phyloP scores from a whole-genome alignment of 2,113 vertebrate genomes.

The Xenus cinereus region DNA sequence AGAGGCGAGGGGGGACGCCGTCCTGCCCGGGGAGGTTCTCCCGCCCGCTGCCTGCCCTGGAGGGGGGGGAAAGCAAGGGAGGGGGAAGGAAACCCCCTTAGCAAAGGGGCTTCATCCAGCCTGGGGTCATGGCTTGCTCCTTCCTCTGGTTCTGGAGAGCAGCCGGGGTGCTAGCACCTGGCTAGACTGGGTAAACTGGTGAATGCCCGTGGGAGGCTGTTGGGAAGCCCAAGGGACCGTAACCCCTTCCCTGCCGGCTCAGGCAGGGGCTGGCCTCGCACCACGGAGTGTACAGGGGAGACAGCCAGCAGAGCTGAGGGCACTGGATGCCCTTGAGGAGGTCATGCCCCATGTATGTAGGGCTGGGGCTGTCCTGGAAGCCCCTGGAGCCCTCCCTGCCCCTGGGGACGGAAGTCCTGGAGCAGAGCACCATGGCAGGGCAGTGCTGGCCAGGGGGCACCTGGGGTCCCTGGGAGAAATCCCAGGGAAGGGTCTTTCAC shows the following conservation, averaged over 20 bases:
- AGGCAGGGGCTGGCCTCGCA: background rate
- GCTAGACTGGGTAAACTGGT: background rate
- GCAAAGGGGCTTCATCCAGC: fast-evolving
- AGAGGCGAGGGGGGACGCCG: background rate
- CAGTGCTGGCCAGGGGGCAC: too few relatives aligned
- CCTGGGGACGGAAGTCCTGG: background rate
- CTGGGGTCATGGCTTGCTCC: background rate
- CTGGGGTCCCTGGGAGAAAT: background rate
- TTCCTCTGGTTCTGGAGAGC: background rate
- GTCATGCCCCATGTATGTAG: fast-evolving
- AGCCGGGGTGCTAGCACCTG: background rate
- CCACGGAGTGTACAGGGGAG: fast-evolving
- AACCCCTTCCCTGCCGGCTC: background rate
- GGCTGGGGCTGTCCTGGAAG: background rate
- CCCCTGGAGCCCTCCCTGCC: background rate
- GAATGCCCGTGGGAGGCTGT: fast-evolving
- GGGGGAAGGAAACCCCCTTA: background rate
- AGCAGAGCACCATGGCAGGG: background rate
- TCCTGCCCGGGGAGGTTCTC: background rate
- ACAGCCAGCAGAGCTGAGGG: background rate
- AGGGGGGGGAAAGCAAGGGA: fast-evolving
- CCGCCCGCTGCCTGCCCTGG: background rate
- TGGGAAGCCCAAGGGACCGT: background rate
- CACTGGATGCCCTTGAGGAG: background rate
- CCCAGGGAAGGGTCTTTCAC: background rate